Conservation (phyloP, 37 sponge, comb jelly and placozoan genomes). For the Chondrilla cf. caribensis region DNA sequence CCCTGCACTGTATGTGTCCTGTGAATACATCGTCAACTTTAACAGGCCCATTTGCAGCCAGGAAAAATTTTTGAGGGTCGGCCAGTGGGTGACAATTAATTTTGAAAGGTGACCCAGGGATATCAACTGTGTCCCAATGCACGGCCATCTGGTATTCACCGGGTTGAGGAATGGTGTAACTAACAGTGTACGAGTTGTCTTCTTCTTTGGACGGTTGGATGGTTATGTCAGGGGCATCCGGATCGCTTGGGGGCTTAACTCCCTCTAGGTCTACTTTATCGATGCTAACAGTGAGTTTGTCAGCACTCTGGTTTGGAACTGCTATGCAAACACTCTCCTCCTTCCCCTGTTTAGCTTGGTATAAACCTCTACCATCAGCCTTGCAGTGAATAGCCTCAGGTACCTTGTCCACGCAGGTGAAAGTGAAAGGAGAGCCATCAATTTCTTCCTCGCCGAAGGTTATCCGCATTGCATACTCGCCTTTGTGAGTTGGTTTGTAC, state of each 20-base stretch:
- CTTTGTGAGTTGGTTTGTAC: background rate
- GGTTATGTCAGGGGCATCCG: too few species aligned
- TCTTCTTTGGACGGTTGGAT: too few species aligned
- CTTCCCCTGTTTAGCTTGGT: background rate
- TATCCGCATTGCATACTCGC: background rate
- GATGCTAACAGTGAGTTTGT: background rate
- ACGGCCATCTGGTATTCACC: background rate
- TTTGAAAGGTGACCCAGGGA: slow-evolving; percentile 15
- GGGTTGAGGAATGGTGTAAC: background rate
- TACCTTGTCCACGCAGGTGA: background rate
- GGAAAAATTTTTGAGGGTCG: background rate
- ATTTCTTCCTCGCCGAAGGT: slow-evolving; percentile 1
- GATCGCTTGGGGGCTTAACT: too few species aligned
- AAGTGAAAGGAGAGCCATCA: slow-evolving; percentile 6
- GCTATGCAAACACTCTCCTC: background rate
- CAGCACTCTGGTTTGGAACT: too few species aligned
- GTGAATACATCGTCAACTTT: background rate
- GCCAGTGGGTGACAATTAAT: background rate
- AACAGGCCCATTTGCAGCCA: background rate
- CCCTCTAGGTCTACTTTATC: background rate
- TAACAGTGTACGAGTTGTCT: background rate
- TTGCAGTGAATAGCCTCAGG: background rate
- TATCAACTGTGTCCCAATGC: background rate
- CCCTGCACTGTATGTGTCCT: background rate
- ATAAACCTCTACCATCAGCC: background rate